Evolutionary conservation across 2,113 vertebrate genomes (phyloP), one percentile per base, ranked within the genome.

Genomic region (Upupa epops): DNA sequence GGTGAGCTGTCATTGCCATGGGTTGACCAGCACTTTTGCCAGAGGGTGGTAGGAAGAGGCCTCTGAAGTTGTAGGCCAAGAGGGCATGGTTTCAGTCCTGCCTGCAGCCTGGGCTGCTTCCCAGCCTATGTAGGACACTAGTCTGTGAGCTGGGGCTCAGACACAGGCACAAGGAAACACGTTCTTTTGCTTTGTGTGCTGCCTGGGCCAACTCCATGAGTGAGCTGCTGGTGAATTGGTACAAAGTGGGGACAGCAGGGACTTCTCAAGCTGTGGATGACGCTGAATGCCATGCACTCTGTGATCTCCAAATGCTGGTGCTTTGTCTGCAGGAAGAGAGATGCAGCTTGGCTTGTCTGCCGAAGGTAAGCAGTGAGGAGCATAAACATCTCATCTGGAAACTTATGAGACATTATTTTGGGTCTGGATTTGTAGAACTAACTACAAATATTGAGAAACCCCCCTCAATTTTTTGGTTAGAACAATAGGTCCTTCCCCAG

Each of bases 101-200:
- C 7, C 3, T 18, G 16, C 31, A 73, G 19, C 32, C 29, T 17
- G 6, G 16, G 19, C 34, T 59, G n/a, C 36, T 90, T 68, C 34
- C 48, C 32, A 42, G 29, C 32, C 52, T 42, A 8, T 1, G 0
- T 2, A 0, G 34, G 10, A 36, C 17, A 8, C 15, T 0, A 0
- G 15, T 20, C 34, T 31, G 59, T 34, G 29, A 34, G n/a, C 24
- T 46, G 69, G 45, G 29, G 61, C 54, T 15, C 32, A 34, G 32
- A 7, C 25, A 21, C 13, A 26, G 40, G 34, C 25, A 10, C 16
- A 49, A 49, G 34, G 29, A 22, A 61, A 49, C 34, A 17, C 6
- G 3, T 14, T 51, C 5, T 12, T 76, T 49, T 42, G 5, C 25
- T 42, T 32, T 24, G 13, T 11, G 54, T 40, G 20, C 34, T 40